Conservation (phyloP, 2,888 invertebrate species). For the Orthosia gothica region DNA sequence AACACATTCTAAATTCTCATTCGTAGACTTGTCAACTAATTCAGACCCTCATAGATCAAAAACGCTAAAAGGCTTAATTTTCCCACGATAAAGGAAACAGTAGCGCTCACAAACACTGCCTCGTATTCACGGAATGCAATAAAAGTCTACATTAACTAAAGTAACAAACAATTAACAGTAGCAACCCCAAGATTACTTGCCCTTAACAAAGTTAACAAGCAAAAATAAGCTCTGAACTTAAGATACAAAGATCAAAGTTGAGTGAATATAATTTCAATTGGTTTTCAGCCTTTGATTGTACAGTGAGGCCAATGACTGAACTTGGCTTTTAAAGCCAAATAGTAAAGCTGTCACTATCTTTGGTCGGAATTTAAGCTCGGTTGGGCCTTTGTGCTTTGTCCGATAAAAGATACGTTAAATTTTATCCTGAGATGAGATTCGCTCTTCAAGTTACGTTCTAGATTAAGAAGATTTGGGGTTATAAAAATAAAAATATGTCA, state of each 20-base stretch:
- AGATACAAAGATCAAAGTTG: conserved; percentile 44
- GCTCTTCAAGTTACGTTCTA: background rate
- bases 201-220: conserved; percentile 11
- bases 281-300: conserved; percentile 56
- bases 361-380: conserved; percentile 31
- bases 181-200: conserved; percentile 72
- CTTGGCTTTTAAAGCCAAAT: conserved; percentile 53
- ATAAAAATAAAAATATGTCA: background rate
- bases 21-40: conserved; percentile 22
- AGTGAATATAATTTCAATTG: conserved; percentile 51
- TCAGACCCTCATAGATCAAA: conserved; percentile 7
- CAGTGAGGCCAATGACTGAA: conserved; percentile 9
- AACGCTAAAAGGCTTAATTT: conserved; percentile 53
- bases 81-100: conserved; percentile 57
- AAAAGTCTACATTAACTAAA: conserved; percentile 75
- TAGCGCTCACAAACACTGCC: conserved; percentile 59
- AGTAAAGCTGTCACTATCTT: conserved; percentile 50
- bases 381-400: background rate
- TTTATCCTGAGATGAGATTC: background rate
- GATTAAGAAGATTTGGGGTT: background rate
- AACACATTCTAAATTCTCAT: background rate
- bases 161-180: conserved; percentile 81
- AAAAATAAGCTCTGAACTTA: conserved; percentile 26
- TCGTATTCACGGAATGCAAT: conserved; percentile 63
- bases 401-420: background rate